Percentiles rank a stretch among this genome's conserved stretches.
These are phyloP conservation scores for Caerostris darwini DNA, from an alignment of 1,140 invertebrate species.

Conservation along the genomic window DNA sequence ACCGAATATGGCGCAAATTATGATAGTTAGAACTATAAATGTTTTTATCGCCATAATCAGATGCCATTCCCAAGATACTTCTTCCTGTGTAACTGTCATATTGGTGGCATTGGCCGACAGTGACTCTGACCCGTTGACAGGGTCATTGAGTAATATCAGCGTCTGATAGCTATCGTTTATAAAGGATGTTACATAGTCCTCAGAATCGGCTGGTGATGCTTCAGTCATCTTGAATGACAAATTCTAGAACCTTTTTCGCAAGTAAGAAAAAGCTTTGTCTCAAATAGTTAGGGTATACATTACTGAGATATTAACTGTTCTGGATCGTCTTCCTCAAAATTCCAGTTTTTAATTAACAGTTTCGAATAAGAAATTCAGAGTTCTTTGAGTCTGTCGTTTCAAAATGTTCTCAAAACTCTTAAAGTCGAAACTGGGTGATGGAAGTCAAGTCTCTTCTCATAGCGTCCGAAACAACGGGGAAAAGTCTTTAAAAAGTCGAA, in stretches of 20 bases:
- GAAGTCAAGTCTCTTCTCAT: background rate
- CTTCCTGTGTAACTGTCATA: conserved; percentile 28
- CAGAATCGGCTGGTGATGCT: background rate
- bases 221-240: conserved; percentile 68
- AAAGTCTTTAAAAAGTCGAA: too few species aligned
- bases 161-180: conserved; percentile 49
- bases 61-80: conserved; percentile 52
- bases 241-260: background rate
- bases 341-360: background rate
- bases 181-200: conserved; percentile 49
- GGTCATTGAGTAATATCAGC: conserved; percentile 23
- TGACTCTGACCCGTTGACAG: background rate
- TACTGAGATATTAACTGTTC: background rate
- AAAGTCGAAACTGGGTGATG: background rate
- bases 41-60: conserved; percentile 69
- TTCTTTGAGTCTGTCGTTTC: background rate
- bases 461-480: background rate
- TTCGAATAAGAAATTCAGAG: background rate
- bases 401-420: background rate
- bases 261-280: background rate
- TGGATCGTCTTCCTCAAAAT: background rate
- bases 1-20: conserved; percentile 91
- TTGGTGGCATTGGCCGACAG: background rate
- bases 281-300: background rate
- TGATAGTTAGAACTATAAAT: conserved; percentile 62